Conservation (phyloP, 2,113 vertebrate genomes). For the Merops nubicus region DNA sequence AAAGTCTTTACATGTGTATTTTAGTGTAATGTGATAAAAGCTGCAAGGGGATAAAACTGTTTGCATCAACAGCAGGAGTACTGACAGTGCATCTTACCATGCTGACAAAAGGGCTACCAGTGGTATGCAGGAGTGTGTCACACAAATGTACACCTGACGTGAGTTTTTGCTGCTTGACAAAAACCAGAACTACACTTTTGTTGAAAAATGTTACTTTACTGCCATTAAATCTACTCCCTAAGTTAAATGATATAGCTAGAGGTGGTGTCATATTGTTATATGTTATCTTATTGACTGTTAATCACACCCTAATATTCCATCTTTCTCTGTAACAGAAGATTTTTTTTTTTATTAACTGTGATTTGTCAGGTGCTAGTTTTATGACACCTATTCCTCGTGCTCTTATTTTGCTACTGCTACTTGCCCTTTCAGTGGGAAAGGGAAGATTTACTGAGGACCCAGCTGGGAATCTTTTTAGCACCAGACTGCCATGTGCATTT, state of each 20-base stretch:
- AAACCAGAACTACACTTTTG: background rate
- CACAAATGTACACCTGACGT: background rate
- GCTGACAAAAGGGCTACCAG: background rate
- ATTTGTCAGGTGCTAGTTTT: background rate
- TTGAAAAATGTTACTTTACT: background rate
- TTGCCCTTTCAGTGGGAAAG: background rate
- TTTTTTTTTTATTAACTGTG: background rate
- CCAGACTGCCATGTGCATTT: background rate
- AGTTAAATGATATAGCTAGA: background rate
- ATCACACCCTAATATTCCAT: background rate
- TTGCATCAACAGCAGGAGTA: background rate
- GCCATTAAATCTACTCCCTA: background rate
- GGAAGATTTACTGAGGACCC: background rate
- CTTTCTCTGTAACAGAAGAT: background rate
- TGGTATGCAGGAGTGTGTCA: background rate
- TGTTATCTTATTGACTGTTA: background rate
- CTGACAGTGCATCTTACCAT: background rate
- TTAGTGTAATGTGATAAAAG: background rate
- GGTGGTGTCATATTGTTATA: background rate
- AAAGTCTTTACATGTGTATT: background rate
- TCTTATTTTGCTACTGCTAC: background rate
- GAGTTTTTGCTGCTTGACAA: background rate
- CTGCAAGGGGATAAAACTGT: background rate
- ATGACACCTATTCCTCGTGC: background rate
- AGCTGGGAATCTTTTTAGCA: background rate